These are phyloP conservation scores for Drosophila paracracens DNA, from an alignment of 2,888 invertebrate species.

Conservation along the genomic window DNA sequence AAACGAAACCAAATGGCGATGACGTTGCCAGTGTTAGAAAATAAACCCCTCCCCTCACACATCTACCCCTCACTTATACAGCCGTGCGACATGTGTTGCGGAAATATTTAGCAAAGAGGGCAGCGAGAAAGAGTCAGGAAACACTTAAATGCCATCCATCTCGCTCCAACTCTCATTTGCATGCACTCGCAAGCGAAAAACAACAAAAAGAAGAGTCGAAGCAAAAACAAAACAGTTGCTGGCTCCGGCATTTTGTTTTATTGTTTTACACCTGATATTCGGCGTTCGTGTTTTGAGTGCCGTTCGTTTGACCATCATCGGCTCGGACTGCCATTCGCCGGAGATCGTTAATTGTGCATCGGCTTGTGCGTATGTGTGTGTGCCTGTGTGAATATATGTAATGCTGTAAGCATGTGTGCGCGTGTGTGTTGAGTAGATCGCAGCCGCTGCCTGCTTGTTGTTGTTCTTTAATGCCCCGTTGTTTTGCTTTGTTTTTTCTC, in stretches of 20 bases:
- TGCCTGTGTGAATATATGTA: slow-evolving; percentile 14
- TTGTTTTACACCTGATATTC: slow-evolving; percentile 61
- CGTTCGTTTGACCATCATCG: slow-evolving; percentile 71
- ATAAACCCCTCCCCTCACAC: background rate
- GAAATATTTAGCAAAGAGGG: slow-evolving; percentile 68
- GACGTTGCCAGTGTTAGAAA: slow-evolving; percentile 49
- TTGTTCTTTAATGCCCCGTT: slow-evolving; percentile 19
- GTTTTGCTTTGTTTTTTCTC: slow-evolving; percentile 39
- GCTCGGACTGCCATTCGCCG: slow-evolving; percentile 64
- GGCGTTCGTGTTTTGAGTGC: slow-evolving; percentile 30
- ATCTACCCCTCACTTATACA: slow-evolving; percentile 16
- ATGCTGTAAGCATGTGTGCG: slow-evolving; percentile 7
- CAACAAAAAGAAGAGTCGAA: slow-evolving; percentile 8
- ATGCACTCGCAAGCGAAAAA: slow-evolving; percentile 36
- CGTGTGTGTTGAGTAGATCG: slow-evolving; percentile 42
- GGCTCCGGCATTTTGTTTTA: slow-evolving; percentile 58
- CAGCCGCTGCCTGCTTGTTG: slow-evolving; percentile 3
- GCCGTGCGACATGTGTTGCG: slow-evolving; percentile 76
- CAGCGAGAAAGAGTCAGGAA: slow-evolving; percentile 38
- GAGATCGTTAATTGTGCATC: slow-evolving; percentile 60
- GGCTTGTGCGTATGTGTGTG: slow-evolving; percentile 4
- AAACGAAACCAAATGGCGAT: slow-evolving; percentile 83
- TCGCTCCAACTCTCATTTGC: slow-evolving; percentile 50
- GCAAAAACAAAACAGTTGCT: slow-evolving; percentile 17
- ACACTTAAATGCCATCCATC: slow-evolving; percentile 30